Evolutionary conservation across 1,140 invertebrate genomes (phyloP), one percentile per base, ranked within the genome.

Genomic region (Meloidogyne floridensis): DNA sequence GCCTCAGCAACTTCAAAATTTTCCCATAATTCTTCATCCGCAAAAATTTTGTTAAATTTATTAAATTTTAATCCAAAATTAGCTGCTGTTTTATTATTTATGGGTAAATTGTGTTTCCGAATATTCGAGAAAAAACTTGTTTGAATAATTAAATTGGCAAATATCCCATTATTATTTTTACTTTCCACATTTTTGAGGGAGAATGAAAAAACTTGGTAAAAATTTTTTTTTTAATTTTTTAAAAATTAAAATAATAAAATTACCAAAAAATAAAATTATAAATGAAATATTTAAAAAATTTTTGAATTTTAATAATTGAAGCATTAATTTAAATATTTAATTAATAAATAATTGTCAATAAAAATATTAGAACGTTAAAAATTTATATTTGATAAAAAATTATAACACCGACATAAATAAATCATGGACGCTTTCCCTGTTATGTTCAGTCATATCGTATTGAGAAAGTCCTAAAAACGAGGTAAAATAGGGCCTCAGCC

Each of bases 31-130:
- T 65, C 59, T 65, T 65, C 59, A 65, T 65, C n/a, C 7, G 59
- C 59, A 65, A 65, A 65, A n/a, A 65, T n/a, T 65, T 65, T 65
- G n/a, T 7, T 7, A 6, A 7, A 65, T 65, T 65, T 11, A 6
- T n/a, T 65, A 65, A 65, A 18, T 65, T 65, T 65, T 65, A 65
- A 65, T 65, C n/a, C n/a, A 65, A 65, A 65, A n/a, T 65, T 65
- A 65, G n/a, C 15, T n/a, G 1, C 2, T n/a, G 2, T 65, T n/a
- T 32, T 32, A 32, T 65, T 65, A 65, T 65, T 65, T 65, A 65
- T n/a, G 6, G n/a, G 15, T n/a, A 65, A 4, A n/a, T 65, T 15
- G n/a, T 65, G 15, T 65, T 65, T 65, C 7, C 59, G 59, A 65
- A 65, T 65, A 65, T 65, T 65, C n/a, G 59, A 65, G 15, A 65